These are phyloP conservation scores for Drosophila sulfurigaster DNA, from an alignment of 1,140 invertebrate genomes.

Conservation along the genomic window DNA sequence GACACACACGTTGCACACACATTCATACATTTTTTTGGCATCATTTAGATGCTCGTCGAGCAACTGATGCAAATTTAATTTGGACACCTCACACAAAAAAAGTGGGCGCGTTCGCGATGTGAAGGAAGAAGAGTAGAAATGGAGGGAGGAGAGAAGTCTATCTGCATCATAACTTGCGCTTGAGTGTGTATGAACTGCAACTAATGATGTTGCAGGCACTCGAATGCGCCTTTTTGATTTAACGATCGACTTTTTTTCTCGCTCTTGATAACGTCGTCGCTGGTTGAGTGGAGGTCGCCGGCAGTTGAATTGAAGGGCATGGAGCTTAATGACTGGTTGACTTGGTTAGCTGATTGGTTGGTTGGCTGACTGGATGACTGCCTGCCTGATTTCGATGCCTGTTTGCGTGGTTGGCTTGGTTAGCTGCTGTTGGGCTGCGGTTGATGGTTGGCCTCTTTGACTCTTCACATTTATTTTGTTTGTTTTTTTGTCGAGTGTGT, in stretches of 20 bases:
- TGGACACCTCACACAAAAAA: slow-evolving; percentile 76
- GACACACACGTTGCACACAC: slow-evolving; percentile 39
- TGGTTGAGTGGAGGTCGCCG: not conserved
- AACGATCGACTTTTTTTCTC: slow-evolving; percentile 67
- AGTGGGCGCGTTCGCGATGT: slow-evolving; percentile 19
- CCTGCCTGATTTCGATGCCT: not conserved
- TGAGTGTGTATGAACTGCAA: slow-evolving; percentile 79
- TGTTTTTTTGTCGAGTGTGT: slow-evolving; percentile 14
- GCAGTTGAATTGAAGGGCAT: slow-evolving; percentile 3
- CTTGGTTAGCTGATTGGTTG: slow-evolving; percentile 52
- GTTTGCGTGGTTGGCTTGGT: not conserved
- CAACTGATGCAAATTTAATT: slow-evolving; percentile 83
- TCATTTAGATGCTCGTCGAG: slow-evolving; percentile 79
- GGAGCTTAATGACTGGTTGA: slow-evolving; percentile 67
- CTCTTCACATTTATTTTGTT: slow-evolving; percentile 20
- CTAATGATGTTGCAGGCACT: slow-evolving; percentile 83
- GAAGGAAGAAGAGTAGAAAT: too few relatives aligned
- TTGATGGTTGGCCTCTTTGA: slow-evolving; percentile 63
- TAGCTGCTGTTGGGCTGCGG: slow-evolving; percentile 40
- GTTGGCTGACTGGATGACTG: slow-evolving; percentile 24
- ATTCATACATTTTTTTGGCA: slow-evolving; percentile 71
- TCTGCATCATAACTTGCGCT: slow-evolving; percentile 71
- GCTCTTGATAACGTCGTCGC: slow-evolving; percentile 29
- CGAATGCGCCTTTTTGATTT: slow-evolving; percentile 80
- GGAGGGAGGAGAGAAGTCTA: slow-evolving; percentile 14